phyloP scores from a whole-genome alignment of 2,113 vertebrate species.

The Melanostigma gelatinosum region DNA sequence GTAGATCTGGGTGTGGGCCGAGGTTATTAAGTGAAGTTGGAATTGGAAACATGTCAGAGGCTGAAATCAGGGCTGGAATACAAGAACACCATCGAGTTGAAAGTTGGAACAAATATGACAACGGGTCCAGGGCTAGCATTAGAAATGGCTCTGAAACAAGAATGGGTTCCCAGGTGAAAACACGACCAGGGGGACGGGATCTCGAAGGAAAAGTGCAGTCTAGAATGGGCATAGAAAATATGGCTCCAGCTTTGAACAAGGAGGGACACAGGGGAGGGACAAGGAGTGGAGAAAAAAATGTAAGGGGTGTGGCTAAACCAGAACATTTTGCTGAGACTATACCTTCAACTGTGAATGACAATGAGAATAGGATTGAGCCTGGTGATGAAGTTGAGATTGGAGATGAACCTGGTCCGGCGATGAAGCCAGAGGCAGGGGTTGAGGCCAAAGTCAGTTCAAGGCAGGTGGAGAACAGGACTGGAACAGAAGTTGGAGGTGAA shows the following conservation, averaged over 20 bases:
- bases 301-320: constrained; percentile 22
- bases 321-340: constrained; percentile 37
- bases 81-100: constrained; percentile 55
- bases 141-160: constrained; percentile 62
- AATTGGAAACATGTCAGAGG: constrained; percentile 52
- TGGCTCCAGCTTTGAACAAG: constrained; percentile 31
- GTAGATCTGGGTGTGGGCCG: constrained; percentile 60
- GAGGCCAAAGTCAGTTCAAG: constrained; percentile 24
- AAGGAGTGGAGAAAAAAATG: constrained; percentile 44
- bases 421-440: constrained; percentile 14
- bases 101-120: constrained; percentile 67
- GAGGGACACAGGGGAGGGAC: constrained; percentile 50
- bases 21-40: constrained; percentile 50
- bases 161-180: constrained; percentile 72
- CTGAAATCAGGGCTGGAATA: constrained; percentile 52
- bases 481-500: constrained; percentile 30
- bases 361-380: constrained; percentile 18
- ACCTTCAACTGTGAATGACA: not conserved
- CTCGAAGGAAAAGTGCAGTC: constrained; percentile 73
- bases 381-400: constrained; percentile 16
- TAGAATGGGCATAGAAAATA: constrained; percentile 53
- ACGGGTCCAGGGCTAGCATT: constrained; percentile 47
- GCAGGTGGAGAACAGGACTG: constrained; percentile 28
- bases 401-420: not conserved
- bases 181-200: constrained; percentile 60